These are phyloP conservation scores for Styela plicata DNA, from an alignment of 23 tunicate species.

Conservation along the genomic window DNA sequence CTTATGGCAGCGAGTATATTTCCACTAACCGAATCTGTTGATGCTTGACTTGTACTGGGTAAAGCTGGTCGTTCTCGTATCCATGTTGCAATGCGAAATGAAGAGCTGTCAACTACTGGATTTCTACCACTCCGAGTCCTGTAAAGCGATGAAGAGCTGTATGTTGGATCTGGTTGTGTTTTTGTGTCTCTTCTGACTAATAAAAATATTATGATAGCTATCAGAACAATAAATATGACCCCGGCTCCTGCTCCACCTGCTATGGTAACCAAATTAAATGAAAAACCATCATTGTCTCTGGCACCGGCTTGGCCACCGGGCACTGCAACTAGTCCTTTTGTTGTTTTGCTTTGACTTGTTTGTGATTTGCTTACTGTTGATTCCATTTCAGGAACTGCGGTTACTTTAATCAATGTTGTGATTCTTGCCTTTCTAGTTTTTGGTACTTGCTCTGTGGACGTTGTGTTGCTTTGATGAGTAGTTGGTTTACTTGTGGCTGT, in stretches of 20 bases:
- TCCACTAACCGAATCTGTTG: slow-evolving; percentile 22
- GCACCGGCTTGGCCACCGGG: neutral
- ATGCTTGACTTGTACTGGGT: slow-evolving; percentile 1
- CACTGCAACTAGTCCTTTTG: neutral
- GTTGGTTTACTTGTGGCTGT: neutral
- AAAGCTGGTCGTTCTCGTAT: slow-evolving; percentile 26
- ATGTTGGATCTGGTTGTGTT: neutral
- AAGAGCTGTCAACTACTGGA: slow-evolving; percentile 27
- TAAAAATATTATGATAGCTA: slow-evolving; percentile 10
- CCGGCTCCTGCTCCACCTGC: slow-evolving; percentile 32
- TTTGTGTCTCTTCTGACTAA: neutral
- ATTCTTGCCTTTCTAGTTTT: neutral
- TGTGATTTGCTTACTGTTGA: neutral
- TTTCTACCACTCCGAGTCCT: neutral
- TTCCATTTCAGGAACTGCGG: no score
- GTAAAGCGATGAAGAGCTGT: slow-evolving; percentile 2
- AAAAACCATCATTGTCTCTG: neutral
- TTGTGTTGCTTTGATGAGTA: neutral
- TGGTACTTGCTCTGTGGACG: neutral
- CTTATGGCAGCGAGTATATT: no score
- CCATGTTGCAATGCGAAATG: slow-evolving; percentile 33
- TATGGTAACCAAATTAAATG: slow-evolving; percentile 5
- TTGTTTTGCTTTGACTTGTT: neutral
- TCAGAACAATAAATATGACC: neutral
- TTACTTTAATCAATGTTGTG: no score